Base-by-base conservation (phyloP, 2,888 invertebrate species). In the Saturnia pavonia region DNA sequence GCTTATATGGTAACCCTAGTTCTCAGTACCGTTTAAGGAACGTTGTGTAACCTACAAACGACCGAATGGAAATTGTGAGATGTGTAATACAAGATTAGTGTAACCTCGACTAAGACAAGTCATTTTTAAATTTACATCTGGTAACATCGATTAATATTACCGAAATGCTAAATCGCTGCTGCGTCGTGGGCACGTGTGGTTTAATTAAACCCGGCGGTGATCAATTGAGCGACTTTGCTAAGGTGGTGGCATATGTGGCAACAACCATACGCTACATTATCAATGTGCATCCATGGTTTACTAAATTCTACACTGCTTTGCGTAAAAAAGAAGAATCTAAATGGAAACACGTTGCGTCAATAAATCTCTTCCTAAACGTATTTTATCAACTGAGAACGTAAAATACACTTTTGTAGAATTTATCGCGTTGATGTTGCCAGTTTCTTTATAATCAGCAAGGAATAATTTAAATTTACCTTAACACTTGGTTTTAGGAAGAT, bases 281-380 rank as follows among this genome's bases (percentile, higher is more conserved):
- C n/a, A 1, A 51, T 51, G 6, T n/a, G 6, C 4, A 51, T n/a
- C n/a, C 43, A 22, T 54, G 22, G 54, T n/a, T 54, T 11, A 54
- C 6, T 19, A 54, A 54, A 54, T 54, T 22, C 11, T 22, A 54
- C 6, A 54, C 22, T 54, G 54, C 11, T 54, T 11, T 22, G 22
- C 22, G 22, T 54, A 9, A n/a, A 22, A 54, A 48, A 66, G 25
- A 43, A 70, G 48, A 70, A 70, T n/a, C 54, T 66, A 42, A 70
- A 70, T 70, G 69, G 43, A 66, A 65, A 22, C 68, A 75, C 71
- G 73, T 75, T 77, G 69, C 71, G 66, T 69, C 73, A 76, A 77
- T 84, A 85, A 85, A 85, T 85, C 80, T 79, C 77, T 72, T 74
- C 70, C 74, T 77, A 81, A 82, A 82, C 79, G 78, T 75, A 80